Conservation (phyloP, 2,888 invertebrate genomes). For the Chelonus formosanus region DNA sequence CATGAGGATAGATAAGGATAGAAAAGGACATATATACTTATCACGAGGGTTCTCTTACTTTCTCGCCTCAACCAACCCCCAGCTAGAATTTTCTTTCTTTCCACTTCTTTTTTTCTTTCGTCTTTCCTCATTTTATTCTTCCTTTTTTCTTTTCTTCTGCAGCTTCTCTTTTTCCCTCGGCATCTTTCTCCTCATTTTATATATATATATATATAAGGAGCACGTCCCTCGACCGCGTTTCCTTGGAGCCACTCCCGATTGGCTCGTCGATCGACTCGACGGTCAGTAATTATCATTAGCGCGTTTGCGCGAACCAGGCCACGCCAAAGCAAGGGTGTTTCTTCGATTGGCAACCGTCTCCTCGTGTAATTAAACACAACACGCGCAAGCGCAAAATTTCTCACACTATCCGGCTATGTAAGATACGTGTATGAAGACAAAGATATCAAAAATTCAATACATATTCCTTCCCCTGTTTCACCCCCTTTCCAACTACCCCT, state of each 20-base stretch:
- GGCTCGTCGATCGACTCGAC: conserved; percentile 47
- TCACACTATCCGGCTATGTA: no score
- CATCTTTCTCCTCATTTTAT: no score
- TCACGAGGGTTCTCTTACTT: conserved; percentile 14
- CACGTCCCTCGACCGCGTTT: conserved; percentile 31
- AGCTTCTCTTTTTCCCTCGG: no score
- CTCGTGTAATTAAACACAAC: conserved; percentile 51
- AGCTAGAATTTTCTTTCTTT: conserved; percentile 9
- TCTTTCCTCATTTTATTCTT: conserved; percentile 9
- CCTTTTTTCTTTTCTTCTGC: conserved; percentile 1
- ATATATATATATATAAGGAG: conserved; percentile 1
- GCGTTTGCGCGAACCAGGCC: conserved; percentile 45
- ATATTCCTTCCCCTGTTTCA: no score
- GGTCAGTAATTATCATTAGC: conserved; percentile 59
- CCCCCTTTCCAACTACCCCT: no score
- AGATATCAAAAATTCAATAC: no score
- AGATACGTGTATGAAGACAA: no score
- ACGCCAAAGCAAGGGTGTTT: conserved; percentile 42
- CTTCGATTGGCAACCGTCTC: conserved; percentile 58
- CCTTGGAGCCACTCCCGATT: conserved; percentile 36
- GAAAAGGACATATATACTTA: not conserved
- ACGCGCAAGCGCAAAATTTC: conserved; percentile 54
- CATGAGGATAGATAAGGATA: conserved; percentile 5
- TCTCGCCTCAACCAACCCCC: conserved; percentile 1
- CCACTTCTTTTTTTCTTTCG: not conserved